A percentile compares a stretch with the other conserved stretches of the same genome.
Conservation (phyloP, 2,797 vertebrate genomes). For the Lepus townsendii region DNA sequence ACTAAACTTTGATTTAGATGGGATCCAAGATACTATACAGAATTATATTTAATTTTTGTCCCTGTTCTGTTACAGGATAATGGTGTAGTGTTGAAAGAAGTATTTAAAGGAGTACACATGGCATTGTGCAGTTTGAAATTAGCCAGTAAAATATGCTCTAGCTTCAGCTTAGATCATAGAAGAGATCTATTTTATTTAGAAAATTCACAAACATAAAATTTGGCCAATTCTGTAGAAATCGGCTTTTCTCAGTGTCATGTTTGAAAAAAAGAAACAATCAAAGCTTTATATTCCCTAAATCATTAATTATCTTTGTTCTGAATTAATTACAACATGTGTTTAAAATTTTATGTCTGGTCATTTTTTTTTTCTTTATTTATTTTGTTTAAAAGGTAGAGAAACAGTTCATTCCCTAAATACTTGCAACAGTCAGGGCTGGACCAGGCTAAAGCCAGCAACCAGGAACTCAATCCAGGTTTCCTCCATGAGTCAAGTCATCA, state of each 20-base stretch:
- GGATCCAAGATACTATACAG: constrained; percentile 2
- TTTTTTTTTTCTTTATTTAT: too few relatives aligned
- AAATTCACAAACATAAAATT: constrained; percentile 10
- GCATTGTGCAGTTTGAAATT: constrained; percentile 4
- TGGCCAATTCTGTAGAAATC: background rate
- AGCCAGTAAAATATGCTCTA: background rate
- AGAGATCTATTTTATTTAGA: constrained; percentile 43
- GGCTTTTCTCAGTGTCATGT: constrained; percentile 12
- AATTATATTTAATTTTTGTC: constrained; percentile 42
- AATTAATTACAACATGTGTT: constrained; percentile 17
- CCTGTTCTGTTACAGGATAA: constrained; percentile 42
- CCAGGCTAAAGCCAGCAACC: too few relatives aligned
- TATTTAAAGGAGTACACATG: background rate
- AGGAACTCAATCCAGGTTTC: too few relatives aligned
- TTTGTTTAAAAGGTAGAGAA: too few relatives aligned
- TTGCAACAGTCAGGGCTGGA: too few relatives aligned
- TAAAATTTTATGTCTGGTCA: constrained; percentile 40
- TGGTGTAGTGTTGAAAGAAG: background rate
- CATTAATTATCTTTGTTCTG: constrained; percentile 48
- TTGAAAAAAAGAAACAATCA: constrained; percentile 10
- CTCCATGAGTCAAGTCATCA: too few relatives aligned
- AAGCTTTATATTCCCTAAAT: constrained; percentile 47
- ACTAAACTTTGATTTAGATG: constrained; percentile 49
- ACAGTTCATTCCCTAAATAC: too few relatives aligned
- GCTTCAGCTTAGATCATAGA: constrained; percentile 17